Evolutionary conservation across 1,140 invertebrate genomes (phyloP).

Genomic region (Lucilia sericata): DNA sequence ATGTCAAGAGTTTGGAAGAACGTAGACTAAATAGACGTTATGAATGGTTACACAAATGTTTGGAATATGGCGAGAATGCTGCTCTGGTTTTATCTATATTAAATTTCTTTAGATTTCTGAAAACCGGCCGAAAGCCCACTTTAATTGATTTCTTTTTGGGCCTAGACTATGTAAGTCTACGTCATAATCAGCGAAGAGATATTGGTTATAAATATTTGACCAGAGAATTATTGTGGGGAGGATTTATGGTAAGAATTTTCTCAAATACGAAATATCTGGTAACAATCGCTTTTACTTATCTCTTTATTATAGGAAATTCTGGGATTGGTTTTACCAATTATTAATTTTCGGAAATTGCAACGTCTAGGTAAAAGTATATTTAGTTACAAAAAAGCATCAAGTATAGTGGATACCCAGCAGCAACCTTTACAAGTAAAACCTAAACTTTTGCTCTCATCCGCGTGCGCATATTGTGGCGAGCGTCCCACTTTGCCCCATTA

Average conservation of each 20-base stretch:
- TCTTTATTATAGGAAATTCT: conserved; percentile 70
- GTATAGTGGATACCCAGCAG: not conserved
- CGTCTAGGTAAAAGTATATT: conserved; percentile 63
- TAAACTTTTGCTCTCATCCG: conserved; percentile 61
- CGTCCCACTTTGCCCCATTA: conserved; percentile 73
- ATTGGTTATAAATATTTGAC: conserved; percentile 74
- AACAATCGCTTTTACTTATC: too few relatives aligned
- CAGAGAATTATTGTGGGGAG: conserved; percentile 76
- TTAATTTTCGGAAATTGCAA: conserved; percentile 72
- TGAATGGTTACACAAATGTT: conserved; percentile 69
- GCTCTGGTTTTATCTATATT: conserved; percentile 71
- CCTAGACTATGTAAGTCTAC: conserved; percentile 69
- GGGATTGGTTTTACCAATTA: conserved; percentile 71
- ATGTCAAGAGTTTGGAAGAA: conserved; percentile 70
- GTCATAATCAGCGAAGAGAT: conserved; percentile 69
- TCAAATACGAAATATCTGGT: too few relatives aligned
- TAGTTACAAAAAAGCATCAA: not conserved
- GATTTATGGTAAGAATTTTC: conserved; percentile 72
- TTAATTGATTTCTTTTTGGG: conserved; percentile 72
- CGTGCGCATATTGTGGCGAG: conserved; percentile 72
- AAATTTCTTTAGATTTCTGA: conserved; percentile 74
- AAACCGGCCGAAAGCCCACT: conserved; percentile 73
- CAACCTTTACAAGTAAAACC: conserved; percentile 39
- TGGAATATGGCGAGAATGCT: conserved; percentile 70
- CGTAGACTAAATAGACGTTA: conserved; percentile 67